Percentiles rank a stretch among this genome's conserved stretches.
Evolutionary conservation across 2,797 vertebrate genomes (phyloP).

Genomic region (Aotus griseimembra): DNA sequence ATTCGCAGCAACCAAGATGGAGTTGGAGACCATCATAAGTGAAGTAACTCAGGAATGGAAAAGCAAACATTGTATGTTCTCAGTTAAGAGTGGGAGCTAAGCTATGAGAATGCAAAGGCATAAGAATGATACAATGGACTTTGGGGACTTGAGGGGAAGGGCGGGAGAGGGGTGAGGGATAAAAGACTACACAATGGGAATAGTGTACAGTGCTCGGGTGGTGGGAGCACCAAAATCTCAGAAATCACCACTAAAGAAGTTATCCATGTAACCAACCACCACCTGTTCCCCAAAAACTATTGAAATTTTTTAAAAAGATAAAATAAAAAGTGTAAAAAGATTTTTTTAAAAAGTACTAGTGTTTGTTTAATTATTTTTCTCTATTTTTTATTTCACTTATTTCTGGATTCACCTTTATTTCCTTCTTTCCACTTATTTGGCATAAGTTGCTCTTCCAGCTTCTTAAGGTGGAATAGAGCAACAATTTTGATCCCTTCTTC

Average conservation of each 20-base stretch:
- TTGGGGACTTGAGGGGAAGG: not conserved
- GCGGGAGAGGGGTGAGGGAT: not conserved
- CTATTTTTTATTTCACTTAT: not conserved
- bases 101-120: not conserved
- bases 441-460: not conserved
- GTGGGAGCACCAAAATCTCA: not conserved
- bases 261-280: too few species aligned
- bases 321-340: too few species aligned
- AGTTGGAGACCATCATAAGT: not conserved
- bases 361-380: not conserved
- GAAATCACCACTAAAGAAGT: too few species aligned
- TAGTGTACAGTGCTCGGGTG: not conserved
- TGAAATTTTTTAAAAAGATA: not conserved
- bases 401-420: not conserved
- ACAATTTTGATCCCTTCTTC: not conserved
- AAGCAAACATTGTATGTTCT: not conserved
- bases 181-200: not conserved
- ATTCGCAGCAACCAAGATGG: not conserved
- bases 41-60: not conserved
- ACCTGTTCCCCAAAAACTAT: too few species aligned
- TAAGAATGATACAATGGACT: not conserved
- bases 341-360: not conserved
- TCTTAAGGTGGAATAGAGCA: not conserved
- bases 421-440: not conserved
- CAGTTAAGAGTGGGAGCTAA: not conserved